phyloP scores from a whole-genome alignment of 2,113 vertebrate species.

The Vimba vimba region DNA sequence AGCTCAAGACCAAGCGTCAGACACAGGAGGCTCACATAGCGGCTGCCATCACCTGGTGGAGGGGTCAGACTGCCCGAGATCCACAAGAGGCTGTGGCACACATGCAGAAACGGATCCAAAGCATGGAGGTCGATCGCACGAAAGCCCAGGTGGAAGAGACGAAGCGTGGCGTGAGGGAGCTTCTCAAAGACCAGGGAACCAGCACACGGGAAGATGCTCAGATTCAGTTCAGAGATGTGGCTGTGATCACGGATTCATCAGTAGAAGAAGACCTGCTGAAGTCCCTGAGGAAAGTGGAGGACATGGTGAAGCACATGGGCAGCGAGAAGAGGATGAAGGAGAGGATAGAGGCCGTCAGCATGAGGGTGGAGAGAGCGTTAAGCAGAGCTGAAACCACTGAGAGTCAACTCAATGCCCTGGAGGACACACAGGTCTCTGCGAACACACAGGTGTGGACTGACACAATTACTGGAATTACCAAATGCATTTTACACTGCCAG shows the following conservation, averaged over 20 bases:
- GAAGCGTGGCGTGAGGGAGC: conserved; percentile 29
- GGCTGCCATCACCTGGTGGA: conserved; percentile 72
- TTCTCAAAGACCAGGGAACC: conserved; percentile 56
- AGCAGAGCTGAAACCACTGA: conserved; percentile 58
- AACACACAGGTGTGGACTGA: conserved; percentile 60
- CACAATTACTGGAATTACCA: not conserved
- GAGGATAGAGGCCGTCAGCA: conserved; percentile 70
- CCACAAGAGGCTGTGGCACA: conserved; percentile 63
- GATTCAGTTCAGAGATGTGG: conserved; percentile 60
- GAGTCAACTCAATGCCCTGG: conserved; percentile 59
- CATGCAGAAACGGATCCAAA: conserved; percentile 65
- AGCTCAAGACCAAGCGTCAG: conserved; percentile 53
- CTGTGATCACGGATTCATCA: conserved; percentile 58
- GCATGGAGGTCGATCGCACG: conserved; percentile 65
- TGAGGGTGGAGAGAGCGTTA: conserved; percentile 67
- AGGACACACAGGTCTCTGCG: conserved; percentile 53
- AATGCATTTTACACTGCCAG: not conserved
- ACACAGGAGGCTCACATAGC: conserved; percentile 65
- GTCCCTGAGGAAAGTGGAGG: conserved; percentile 68
- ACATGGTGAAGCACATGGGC: conserved; percentile 59
- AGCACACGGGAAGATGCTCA: conserved; percentile 54
- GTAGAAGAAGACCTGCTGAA: conserved; percentile 62
- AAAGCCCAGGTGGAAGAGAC: conserved; percentile 58
- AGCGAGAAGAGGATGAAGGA: conserved; percentile 66
- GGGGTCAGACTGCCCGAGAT: conserved; percentile 55